Percentiles rank a stretch among this genome's conserved stretches.
phyloP scores from a whole-genome alignment of 2,113 vertebrate genomes.

The Perca schrenkii region DNA sequence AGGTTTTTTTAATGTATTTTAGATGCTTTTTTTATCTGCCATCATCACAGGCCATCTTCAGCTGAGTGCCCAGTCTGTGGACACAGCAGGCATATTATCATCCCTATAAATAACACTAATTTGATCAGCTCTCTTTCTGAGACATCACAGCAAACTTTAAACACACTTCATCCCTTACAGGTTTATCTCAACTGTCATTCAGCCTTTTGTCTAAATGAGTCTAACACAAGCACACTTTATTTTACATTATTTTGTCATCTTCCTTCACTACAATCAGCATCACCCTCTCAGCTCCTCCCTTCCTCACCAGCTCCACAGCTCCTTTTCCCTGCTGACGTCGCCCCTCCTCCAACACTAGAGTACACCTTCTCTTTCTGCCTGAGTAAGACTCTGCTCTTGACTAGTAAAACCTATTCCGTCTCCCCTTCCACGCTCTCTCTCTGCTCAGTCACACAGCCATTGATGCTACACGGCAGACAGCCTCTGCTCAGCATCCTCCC shows the following conservation, averaged over 20 bases:
- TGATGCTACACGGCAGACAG: conserved; percentile 23
- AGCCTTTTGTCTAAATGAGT: neutral
- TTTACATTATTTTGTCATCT: conserved; percentile 20
- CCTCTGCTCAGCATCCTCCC: conserved; percentile 19
- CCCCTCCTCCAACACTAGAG: conserved; percentile 64
- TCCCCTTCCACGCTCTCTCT: neutral
- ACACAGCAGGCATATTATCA: conserved; percentile 31
- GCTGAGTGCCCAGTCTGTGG: conserved; percentile 12
- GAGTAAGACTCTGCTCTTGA: conserved; percentile 19
- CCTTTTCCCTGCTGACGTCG: conserved; percentile 42
- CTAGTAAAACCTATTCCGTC: neutral
- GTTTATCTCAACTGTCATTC: neutral
- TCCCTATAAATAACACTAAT: conserved; percentile 62
- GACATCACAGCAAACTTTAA: neutral
- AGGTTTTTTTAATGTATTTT: conserved; percentile 17
- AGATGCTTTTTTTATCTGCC: conserved; percentile 36
- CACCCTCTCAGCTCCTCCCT: conserved; percentile 41
- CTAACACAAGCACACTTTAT: neutral
- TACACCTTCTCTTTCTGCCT: conserved; percentile 33
- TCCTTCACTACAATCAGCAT: conserved; percentile 30
- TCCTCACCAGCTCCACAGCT: conserved; percentile 42
- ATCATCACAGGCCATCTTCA: conserved; percentile 36
- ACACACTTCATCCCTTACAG: neutral
- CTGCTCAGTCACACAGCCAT: neutral
- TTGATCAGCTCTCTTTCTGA: conserved; percentile 44